Conservation (phyloP, 1,140 invertebrate genomes). For the Papilio helenus region DNA sequence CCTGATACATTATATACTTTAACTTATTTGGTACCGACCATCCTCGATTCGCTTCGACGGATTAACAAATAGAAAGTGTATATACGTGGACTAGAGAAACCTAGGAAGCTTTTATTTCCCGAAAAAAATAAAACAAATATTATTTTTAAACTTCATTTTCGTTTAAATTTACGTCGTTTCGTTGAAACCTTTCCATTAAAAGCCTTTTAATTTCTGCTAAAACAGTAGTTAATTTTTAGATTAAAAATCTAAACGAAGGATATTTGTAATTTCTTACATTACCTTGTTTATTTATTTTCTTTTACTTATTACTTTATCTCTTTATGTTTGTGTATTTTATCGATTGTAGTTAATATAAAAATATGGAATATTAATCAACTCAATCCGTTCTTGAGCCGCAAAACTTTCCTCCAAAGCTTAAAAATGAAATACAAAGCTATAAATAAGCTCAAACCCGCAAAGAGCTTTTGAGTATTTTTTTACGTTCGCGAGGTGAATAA, state of each 20-base stretch:
- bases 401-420: conserved; percentile 1
- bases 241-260: neutral
- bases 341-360: neutral
- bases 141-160: neutral
- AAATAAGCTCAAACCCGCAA: conserved; percentile 12
- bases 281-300: neutral
- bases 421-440: conserved; percentile 24
- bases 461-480: conserved; percentile 21
- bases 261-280: neutral
- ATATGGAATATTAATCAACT: neutral
- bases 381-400: neutral
- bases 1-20: neutral
- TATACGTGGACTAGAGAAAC: too few relatives aligned
- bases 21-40: neutral
- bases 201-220: neutral
- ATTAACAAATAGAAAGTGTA: neutral
- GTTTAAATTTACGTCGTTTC: too few relatives aligned
- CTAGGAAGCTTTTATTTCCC: too few relatives aligned
- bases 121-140: too few relatives aligned
- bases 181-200: too few relatives aligned
- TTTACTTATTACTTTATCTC: neutral
- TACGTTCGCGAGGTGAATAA: conserved; percentile 28
- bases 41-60: neutral
- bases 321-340: neutral
- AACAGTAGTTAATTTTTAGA: neutral